A percentile compares a stretch with the other conserved stretches of the same genome.
Conservation (phyloP, 2,888 invertebrate genomes). For the Clistopyga incitator region DNA sequence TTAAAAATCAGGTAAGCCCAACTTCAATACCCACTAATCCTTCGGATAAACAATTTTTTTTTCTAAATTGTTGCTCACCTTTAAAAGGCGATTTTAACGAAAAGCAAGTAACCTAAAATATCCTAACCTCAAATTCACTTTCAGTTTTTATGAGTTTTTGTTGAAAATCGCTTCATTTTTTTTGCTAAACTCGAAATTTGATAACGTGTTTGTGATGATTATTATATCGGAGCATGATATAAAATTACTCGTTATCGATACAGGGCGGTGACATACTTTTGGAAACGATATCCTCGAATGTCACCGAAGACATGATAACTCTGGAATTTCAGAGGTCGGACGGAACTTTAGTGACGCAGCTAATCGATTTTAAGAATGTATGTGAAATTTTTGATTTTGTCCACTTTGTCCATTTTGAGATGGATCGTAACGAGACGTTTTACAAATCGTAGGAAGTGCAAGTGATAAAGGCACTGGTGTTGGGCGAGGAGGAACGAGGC, state of each 20-base stretch:
- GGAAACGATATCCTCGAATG: constrained; percentile 96
- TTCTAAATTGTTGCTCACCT: not conserved
- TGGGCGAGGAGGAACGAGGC: constrained; percentile 96
- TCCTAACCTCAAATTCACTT: constrained; percentile 16
- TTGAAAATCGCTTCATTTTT: not conserved
- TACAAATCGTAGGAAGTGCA: constrained; percentile 92
- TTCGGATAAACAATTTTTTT: not conserved
- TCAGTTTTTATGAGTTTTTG: not conserved
- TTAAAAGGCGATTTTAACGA: not conserved
- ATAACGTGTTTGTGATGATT: not conserved
- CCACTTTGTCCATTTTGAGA: not conserved
- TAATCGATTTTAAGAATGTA: constrained; percentile 97
- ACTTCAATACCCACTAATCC: not conserved
- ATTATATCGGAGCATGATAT: too few relatives aligned
- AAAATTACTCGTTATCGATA: constrained; percentile 72
- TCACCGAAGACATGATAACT: constrained; percentile 94
- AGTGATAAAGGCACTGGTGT: constrained; percentile 93
- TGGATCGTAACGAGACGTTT: not conserved
- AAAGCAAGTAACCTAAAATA: constrained; percentile 27
- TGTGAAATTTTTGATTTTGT: constrained; percentile 80
- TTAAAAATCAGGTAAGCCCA: constrained; percentile 89
- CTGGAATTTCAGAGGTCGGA: constrained; percentile 96
- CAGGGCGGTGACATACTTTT: constrained; percentile 97
- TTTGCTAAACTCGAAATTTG: not conserved
- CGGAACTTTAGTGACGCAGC: constrained; percentile 95